Evolutionary conservation across 1,140 invertebrate species (phyloP), one percentile per base, ranked within the genome.

Genomic region (Nymphalis io): DNA sequence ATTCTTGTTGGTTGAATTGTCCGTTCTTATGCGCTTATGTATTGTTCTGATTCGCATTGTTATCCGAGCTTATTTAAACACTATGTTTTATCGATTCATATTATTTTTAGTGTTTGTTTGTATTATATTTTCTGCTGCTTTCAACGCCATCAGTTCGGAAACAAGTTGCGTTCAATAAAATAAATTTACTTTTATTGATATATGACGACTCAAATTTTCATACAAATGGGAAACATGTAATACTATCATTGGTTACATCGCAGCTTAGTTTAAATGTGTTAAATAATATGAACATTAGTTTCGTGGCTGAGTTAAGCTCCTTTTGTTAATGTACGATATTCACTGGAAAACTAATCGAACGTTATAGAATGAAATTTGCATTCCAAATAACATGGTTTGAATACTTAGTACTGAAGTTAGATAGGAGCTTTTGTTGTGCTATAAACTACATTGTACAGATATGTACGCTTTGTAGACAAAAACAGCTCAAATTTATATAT

Each of bases 321-420:
- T 33, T 33, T 38, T 38, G 55, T 33, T 12, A 58, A 58, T 58
- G 55, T 38, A 33, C 55, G n/a, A 58, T 58, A 23, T 58, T 58
- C 55, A 38, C 33, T 38, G 27, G 3, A 58, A 46, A 58, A 58
- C 55, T 58, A 58, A 58, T 58, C 55, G 55, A 58, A 58, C 55
- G 38, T 58, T 58, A 58, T 58, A 58, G 21, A 58, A 58, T 58
- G 55, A 58, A 58, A 58, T 58, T 58, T 58, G 33, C 27, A 58
- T 58, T 58, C 33, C 55, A 58, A 58, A 58, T 58, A 58, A 33
- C 55, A 58, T n/a, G 55, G 55, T 23, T 33, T 58, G 55, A 58
- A 58, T 38, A 58, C 55, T 58, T 58, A 18, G 18, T 51, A 10
- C 18, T 20, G 48, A 21, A 51, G 48, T 51, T 38, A 58, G 23